A percentile compares a stretch with the other conserved stretches of the same genome.
Conservation (phyloP, 2,113 vertebrate genomes). For the Alosa alosa region DNA sequence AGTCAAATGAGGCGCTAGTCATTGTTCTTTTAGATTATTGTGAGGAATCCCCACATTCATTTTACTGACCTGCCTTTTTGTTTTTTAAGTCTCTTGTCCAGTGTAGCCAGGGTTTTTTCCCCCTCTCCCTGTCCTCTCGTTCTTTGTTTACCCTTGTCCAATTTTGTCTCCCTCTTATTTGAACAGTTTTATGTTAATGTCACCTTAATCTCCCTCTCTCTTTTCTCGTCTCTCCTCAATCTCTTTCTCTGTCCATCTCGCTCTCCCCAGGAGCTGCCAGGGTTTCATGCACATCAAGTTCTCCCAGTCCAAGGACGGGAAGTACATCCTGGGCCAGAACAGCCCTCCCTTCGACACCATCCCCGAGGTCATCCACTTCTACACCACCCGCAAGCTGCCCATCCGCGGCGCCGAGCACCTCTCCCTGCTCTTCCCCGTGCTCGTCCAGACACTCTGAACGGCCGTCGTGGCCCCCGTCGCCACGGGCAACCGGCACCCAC, state of each 20-base stretch:
- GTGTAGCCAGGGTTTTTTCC: too few species aligned
- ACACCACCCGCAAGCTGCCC: conserved; percentile 92
- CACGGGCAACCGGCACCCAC: neutral
- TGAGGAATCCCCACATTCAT: too few species aligned
- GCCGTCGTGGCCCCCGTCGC: accelerated
- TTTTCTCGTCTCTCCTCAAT: conserved; percentile 72
- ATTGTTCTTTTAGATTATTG: neutral
- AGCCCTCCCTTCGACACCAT: conserved; percentile 92
- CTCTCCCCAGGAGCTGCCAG: conserved; percentile 88
- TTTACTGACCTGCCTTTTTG: neutral
- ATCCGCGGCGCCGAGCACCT: conserved; percentile 95
- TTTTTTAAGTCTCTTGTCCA: neutral
- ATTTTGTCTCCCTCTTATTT: neutral
- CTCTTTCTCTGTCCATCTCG: conserved; percentile 64
- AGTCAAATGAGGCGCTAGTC: neutral
- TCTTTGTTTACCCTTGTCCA: neutral
- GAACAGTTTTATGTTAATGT: neutral
- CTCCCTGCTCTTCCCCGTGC: conserved; percentile 93
- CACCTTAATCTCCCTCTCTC: conserved; percentile 45
- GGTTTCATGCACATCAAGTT: conserved; percentile 99
- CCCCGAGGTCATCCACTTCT: conserved; percentile 95
- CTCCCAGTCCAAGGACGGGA: conserved; percentile 84
- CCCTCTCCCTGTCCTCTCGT: neutral
- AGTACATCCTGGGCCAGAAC: conserved; percentile 93
- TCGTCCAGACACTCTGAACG: conserved; percentile 88